These are phyloP conservation scores for Stichopus chloronotus DNA, from an alignment of 35 echinoderm and acorn worm genomes.

Conservation along the genomic window DNA sequence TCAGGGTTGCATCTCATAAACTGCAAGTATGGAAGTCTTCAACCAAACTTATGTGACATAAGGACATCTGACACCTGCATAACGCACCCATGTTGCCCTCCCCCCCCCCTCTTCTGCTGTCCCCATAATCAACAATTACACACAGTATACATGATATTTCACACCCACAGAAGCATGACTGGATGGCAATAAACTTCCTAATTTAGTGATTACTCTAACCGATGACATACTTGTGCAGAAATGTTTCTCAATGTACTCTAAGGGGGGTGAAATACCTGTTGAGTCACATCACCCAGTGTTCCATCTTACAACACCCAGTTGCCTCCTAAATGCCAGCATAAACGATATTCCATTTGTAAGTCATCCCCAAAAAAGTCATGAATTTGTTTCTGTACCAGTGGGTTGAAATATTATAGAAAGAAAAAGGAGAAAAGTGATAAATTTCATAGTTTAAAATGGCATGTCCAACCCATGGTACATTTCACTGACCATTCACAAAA, in stretches of 20 bases:
- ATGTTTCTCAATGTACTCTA: background rate
- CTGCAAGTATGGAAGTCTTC: no score
- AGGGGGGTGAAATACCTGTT: background rate
- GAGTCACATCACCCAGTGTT: background rate
- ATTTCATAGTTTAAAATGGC: background rate
- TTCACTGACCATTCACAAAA: no score
- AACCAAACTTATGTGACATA: no score
- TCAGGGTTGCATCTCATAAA: no score
- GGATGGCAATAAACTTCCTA: background rate
- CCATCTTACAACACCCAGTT: background rate
- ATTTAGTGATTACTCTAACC: background rate
- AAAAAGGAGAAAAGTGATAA: background rate
- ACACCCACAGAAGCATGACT: background rate
- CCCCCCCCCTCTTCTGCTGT: background rate
- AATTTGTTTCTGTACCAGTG: background rate
- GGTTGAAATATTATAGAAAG: background rate
- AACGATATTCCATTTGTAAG: constrained; percentile 36
- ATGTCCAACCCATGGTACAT: no score
- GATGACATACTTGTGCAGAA: background rate
- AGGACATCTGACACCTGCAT: no score
- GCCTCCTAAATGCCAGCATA: constrained; percentile 9
- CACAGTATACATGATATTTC: background rate
- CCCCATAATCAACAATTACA: background rate
- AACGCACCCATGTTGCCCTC: background rate
- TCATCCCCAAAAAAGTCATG: constrained; percentile 8